phyloP scores from a whole-genome alignment of 1,140 invertebrate genomes.

The Polyergus mexicanus region DNA sequence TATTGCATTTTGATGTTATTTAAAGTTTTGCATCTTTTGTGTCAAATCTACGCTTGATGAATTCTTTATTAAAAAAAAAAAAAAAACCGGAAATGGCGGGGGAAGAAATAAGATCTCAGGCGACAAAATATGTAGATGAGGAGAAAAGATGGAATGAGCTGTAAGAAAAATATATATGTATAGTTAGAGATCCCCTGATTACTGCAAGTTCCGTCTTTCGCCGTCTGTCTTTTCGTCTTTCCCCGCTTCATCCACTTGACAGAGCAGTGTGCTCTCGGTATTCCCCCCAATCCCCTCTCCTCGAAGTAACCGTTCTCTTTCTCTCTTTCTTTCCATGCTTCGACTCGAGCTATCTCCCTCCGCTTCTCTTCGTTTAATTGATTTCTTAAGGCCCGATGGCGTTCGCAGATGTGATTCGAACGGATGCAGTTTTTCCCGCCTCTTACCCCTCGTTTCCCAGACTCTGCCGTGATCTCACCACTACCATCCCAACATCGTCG shows the following conservation, averaged over 20 bases:
- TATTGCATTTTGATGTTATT: background rate
- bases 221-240: constrained; percentile 79
- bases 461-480: constrained; percentile 18
- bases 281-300: constrained; percentile 9
- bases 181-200: constrained; percentile 80
- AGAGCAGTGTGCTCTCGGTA: constrained; percentile 67
- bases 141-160: constrained; percentile 46
- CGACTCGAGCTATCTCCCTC: constrained; percentile 41
- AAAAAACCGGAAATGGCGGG: constrained; percentile 14
- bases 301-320: background rate
- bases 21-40: constrained; percentile 47
- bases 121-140: constrained; percentile 73
- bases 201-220: constrained; percentile 83
- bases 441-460: constrained; percentile 57
- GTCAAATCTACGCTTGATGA: constrained; percentile 52
- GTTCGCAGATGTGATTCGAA: constrained; percentile 79
- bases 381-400: constrained; percentile 85
- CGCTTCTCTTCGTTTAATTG: constrained; percentile 83
- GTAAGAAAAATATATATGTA: constrained; percentile 50
- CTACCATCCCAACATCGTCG: constrained; percentile 34
- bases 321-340: constrained; percentile 39
- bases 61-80: constrained; percentile 30
- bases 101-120: constrained; percentile 62
- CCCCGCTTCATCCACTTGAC: constrained; percentile 80
- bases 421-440: constrained; percentile 80